Base-by-base conservation (phyloP, 2,888 invertebrate genomes). In the Pediacus dermestoides region DNA sequence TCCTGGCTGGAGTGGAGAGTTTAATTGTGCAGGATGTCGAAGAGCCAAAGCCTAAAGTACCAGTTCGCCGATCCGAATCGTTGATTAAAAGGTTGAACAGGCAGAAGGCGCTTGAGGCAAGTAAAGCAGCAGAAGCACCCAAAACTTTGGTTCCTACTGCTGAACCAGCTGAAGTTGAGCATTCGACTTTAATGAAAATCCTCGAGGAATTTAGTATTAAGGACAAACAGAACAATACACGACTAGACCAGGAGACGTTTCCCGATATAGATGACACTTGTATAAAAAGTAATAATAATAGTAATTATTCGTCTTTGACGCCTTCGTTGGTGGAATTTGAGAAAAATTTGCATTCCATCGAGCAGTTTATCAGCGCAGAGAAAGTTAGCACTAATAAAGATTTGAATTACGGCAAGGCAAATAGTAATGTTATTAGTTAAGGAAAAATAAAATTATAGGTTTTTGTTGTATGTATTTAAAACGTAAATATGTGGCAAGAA, bases 111-210 rank as follows among this genome's bases (percentile, higher is more conserved):
- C 55, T 58, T 46, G 44, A 42, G 9, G 52, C 52, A 10, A 44
- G 15, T 2, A 39, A 43, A 22, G 11, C 37, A 12, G 16, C 9
- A n/a, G n/a, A n/a, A n/a, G n/a, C n/a, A n/a, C n/a, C n/a, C n/a
- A n/a, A n/a, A n/a, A n/a, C n/a, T n/a, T n/a, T n/a, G n/a, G n/a
- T n/a, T n/a, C n/a, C n/a, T n/a, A 50, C 49, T 1, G 48, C 56
- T 25, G 60, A 61, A 28, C 48, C 58, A 14, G 57, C 53, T 2
- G 44, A 55, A 8, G 55, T 57, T 7, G 68, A 68, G 43, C 68
- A 69, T 51, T 68, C 68, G 4, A 63, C 57, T 48, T 46, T 69
- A 30, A 63, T 69, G 58, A 63, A 60, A 45, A 67, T 69, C 30
- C 46, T 68, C 22, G 63, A 68, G 40, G 58, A 67, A 35, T 67